phyloP scores from a whole-genome alignment of 1,140 invertebrate species.

The Drosophila suzukii region DNA sequence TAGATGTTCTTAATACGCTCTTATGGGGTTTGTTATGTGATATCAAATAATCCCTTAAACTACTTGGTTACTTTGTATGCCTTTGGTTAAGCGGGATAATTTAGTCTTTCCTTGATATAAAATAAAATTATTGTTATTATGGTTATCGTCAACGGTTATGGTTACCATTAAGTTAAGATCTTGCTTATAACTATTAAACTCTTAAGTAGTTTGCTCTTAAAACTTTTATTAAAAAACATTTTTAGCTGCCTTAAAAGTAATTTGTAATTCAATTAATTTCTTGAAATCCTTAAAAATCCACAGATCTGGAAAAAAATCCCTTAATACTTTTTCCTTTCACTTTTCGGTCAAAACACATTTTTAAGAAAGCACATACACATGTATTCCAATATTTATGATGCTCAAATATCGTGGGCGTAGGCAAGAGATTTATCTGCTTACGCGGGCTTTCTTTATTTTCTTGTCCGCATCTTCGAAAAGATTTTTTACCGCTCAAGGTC shows the following conservation, averaged over 20 bases:
- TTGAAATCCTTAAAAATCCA: not conserved
- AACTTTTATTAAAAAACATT: no score
- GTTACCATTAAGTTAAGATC: no score
- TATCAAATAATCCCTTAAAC: not conserved
- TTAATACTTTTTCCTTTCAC: not conserved
- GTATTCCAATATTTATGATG: slow-evolving; percentile 37
- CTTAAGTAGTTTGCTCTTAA: no score
- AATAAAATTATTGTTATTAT: no score
- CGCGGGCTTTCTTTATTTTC: slow-evolving; percentile 52
- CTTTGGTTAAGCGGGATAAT: no score
- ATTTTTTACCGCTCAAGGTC: slow-evolving; percentile 64
- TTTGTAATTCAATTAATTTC: not conserved
- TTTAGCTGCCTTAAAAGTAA: no score
- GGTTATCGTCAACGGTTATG: no score
- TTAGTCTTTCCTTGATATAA: not conserved
- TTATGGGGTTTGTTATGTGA: not conserved
- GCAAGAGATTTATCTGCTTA: slow-evolving; percentile 72
- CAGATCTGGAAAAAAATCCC: not conserved
- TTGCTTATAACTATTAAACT: no score
- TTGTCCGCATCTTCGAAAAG: slow-evolving; percentile 9
- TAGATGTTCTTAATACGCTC: not conserved
- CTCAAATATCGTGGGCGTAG: slow-evolving; percentile 52
- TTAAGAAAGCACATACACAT: not conserved
- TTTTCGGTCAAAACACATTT: slow-evolving; percentile 6
- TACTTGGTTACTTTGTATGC: slow-evolving; percentile 1